Conservation (phyloP, 2,797 vertebrate species). For the Acanthurus tractus region DNA sequence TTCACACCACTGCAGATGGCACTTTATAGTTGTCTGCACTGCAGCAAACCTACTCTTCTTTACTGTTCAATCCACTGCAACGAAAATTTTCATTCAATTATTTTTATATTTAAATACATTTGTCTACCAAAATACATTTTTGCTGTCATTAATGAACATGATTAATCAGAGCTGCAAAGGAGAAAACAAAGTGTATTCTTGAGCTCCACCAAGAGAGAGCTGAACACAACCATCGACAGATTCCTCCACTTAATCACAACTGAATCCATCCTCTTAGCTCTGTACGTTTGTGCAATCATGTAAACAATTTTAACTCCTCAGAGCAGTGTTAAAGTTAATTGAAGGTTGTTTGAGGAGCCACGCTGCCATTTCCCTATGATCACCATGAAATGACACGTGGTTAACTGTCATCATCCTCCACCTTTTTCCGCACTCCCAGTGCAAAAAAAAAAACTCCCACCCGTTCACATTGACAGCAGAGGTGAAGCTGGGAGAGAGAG, state of each 20-base stretch:
- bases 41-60: background rate
- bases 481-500: slow-evolving; percentile 37
- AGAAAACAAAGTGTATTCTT: background rate
- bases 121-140: background rate
- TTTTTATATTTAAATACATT: background rate
- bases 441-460: slow-evolving; percentile 48
- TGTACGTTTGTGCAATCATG: background rate
- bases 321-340: background rate
- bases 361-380: slow-evolving; percentile 15
- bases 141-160: slow-evolving; percentile 17
- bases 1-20: slow-evolving; percentile 19
- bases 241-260: background rate
- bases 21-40: background rate
- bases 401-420: slow-evolving; percentile 47
- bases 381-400: slow-evolving; percentile 20
- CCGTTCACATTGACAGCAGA: slow-evolving; percentile 67
- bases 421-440: slow-evolving; percentile 10
- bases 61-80: background rate
- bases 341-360: slow-evolving; percentile 14
- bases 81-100: background rate
- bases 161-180: background rate
- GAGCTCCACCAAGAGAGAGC: background rate
- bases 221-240: background rate
- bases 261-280: background rate
- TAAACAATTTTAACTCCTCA: background rate